Evolutionary conservation across 2,113 vertebrate species (phyloP).

Genomic region (Corythaeola cristata): DNA sequence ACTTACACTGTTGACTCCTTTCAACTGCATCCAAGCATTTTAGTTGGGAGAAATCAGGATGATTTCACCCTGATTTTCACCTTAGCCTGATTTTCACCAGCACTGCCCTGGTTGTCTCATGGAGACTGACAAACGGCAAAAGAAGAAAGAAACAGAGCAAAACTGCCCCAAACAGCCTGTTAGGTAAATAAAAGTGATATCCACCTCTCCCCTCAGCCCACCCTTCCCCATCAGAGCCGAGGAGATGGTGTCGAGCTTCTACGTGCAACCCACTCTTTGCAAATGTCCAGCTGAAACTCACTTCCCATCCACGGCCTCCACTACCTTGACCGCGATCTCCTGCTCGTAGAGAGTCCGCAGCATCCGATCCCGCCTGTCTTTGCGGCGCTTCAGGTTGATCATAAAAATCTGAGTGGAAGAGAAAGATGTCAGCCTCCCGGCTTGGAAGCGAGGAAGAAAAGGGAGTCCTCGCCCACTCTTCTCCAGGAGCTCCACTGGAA

Average conservation of each 20-base stretch:
- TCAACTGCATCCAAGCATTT: background rate
- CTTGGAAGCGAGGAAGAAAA: background rate
- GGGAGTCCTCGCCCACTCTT: background rate
- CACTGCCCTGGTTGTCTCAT: background rate
- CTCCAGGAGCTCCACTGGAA: background rate
- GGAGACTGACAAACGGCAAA: background rate
- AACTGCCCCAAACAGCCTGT: background rate
- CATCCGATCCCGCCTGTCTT: slow-evolving; percentile 90
- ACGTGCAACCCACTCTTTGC: background rate
- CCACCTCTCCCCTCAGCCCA: background rate
- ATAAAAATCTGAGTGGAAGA: slow-evolving; percentile 83
- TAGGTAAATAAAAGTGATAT: background rate
- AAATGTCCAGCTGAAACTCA: slow-evolving; percentile 69
- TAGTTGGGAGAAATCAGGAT: background rate
- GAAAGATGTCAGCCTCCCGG: background rate
- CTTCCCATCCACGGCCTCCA: slow-evolving; percentile 95
- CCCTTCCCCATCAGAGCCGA: background rate
- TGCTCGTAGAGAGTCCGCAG: slow-evolving; percentile 83
- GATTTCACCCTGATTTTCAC: background rate
- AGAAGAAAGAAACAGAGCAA: background rate
- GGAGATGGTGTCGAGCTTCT: background rate
- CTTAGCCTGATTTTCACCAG: background rate
- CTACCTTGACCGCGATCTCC: slow-evolving; percentile 83
- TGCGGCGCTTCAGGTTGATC: slow-evolving; percentile 92
- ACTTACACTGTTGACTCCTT: background rate